Evolutionary conservation across 1,140 invertebrate species (phyloP), one percentile per base, ranked within the genome.

Genomic region (silkworm (Bombyx mori)): DNA sequence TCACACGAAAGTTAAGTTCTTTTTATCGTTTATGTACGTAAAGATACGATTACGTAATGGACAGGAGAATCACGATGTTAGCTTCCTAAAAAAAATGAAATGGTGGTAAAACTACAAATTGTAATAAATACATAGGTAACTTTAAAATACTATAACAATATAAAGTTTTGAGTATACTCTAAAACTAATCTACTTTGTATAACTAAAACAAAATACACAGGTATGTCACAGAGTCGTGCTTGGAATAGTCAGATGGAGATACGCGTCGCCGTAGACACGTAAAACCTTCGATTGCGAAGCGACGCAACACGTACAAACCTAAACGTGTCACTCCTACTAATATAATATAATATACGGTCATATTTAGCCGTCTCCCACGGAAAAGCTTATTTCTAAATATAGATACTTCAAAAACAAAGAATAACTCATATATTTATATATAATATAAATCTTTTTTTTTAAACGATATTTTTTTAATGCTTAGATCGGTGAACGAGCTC

Each of bases 311-410:
- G 72, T 71, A 65, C 65, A n/a, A 57, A 52, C 44, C 52, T 35
- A 12, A 55, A 77, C 72, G 75, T 77, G 75, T 61, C 42, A 57
- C 55, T 56, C 65, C 61, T 77, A 64, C 66, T 61, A 73, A 50
- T 50, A 26, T 50, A 73, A 50, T 50, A 26, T 50, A 26, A 75
- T 69, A 35, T 46, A 52, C 45, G n/a, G 22, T 57, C 62, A 57
- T 59, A 71, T 73, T 69, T 68, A 72, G 69, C 56, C 63, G 60
- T 60, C 59, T 63, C 65, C 54, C 45, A 65, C 55, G 51, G 50
- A 58, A 64, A 66, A 69, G 62, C 66, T 66, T 67, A 44, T 18
- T 44, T 63, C 61, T 66, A 68, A 66, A 71, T 61, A 67, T 67
- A 68, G 61, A 58, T 44, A 18, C 7, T 43, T 44, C 6, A 44